A percentile compares a stretch with the other conserved stretches of the same genome.
phyloP scores from a whole-genome alignment of 2,888 invertebrate species.

The Tridacna gigas region DNA sequence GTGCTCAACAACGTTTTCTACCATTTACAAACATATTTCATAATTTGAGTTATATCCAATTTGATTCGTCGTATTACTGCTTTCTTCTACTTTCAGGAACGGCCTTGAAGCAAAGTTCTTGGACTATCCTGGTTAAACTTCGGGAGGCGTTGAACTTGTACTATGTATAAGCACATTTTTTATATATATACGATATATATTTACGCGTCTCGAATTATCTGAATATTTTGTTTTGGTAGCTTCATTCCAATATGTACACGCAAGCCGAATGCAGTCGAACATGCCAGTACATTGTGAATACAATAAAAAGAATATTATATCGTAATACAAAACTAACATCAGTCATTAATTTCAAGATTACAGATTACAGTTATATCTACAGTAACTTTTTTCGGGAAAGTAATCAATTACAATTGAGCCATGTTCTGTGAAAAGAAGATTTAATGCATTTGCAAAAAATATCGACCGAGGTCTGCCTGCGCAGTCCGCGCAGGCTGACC shows the following conservation, averaged over 20 bases:
- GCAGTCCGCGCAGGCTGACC: too few relatives aligned
- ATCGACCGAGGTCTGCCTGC: too few relatives aligned
- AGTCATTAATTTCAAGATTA: too few relatives aligned
- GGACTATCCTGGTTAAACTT: conserved; percentile 18
- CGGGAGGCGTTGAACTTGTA: not conserved
- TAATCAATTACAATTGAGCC: too few relatives aligned
- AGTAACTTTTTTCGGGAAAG: too few relatives aligned
- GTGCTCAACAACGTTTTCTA: not conserved
- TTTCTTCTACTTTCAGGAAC: conserved; percentile 32
- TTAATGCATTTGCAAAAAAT: too few relatives aligned
- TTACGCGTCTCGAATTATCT: not conserved
- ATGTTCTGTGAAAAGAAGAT: too few relatives aligned
- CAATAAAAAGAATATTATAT: not conserved
- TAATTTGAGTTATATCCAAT: too few relatives aligned
- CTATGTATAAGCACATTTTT: not conserved
- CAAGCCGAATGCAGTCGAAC: not conserved
- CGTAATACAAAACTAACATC: not conserved
- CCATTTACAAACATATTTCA: not conserved
- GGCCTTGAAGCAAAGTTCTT: conserved; percentile 35
- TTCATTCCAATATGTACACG: not conserved
- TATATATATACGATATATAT: not conserved
- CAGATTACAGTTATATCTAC: too few relatives aligned
- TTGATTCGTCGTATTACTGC: not conserved
- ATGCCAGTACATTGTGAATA: not conserved
- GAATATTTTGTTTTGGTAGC: not conserved